Evolutionary conservation across 2,888 invertebrate species (phyloP), one percentile per base, ranked within the genome.

Genomic region (Dicyrtoma fusca): DNA sequence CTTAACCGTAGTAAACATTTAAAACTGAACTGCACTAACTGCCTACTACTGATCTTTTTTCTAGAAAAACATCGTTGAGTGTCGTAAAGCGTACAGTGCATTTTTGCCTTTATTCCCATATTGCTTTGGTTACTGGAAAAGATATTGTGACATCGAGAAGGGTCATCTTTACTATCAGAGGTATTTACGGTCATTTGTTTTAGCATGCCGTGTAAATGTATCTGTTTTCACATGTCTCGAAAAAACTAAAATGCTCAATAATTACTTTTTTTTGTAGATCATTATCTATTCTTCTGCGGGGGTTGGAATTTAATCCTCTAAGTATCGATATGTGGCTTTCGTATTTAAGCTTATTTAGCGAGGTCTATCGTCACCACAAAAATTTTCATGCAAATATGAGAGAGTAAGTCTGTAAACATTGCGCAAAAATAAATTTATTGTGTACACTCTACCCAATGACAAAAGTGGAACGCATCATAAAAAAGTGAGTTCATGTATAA

Each of bases 251-350:
- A n/a, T n/a, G n/a, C n/a, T n/a, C n/a, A n/a, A n/a, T n/a, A n/a
- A 11, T 62, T 62, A 19, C 17, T 34, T n/a, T 34, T 62, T 62
- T 62, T 79, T 81, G 8, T 80, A 87, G 86, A 84, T 86, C 71
- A 84, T 83, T 83, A 84, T 77, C 77, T 45, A 75, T 87, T 44
- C 86, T 86, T 81, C 86, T 87, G 77, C 82, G 83, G 59, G 87
- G 86, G 17, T 81, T 86, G 14, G 83, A 84, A 68, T 85, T 85
- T 4, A 86, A 87, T 69, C 86, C 87, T 1, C 79, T 87, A 44
- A 87, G 86, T 75, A 84, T 86, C 44, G 88, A 88, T 74, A 82
- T 88, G 34, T 88, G 88, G 88, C 78, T 86, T 19, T 83, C 85
- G 73, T 87, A 87, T 77, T 81, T 87, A 25, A 79, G 77, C n/a